phyloP scores from a whole-genome alignment of 2,797 vertebrate genomes.

The Fistularia commersonii region DNA sequence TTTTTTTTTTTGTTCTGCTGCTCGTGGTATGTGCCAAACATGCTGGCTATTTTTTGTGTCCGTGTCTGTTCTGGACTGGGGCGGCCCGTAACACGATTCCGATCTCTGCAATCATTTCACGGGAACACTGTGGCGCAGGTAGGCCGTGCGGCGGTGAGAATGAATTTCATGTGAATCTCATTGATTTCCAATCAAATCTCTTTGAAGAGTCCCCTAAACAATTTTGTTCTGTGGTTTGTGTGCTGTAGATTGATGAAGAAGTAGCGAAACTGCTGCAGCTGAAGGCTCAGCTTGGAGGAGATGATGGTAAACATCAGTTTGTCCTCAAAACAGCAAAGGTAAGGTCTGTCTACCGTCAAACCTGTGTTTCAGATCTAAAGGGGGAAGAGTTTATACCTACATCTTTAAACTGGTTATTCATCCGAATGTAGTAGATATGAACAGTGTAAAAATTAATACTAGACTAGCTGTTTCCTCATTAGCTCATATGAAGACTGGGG shows the following conservation, averaged over 20 bases:
- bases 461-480: no score
- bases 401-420: no score
- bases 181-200: not conserved
- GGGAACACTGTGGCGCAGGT: conserved; percentile 75
- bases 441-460: no score
- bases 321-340: conserved; percentile 98
- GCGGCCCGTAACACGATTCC: conserved; percentile 30
- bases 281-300: conserved; percentile 84
- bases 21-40: conserved; percentile 36
- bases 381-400: not conserved
- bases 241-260: conserved; percentile 86
- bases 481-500: no score
- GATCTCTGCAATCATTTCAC: conserved; percentile 34
- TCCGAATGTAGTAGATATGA: no score
- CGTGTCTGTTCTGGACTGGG: conserved; percentile 52
- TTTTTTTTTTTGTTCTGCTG: conserved; percentile 2
- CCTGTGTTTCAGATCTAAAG: not conserved
- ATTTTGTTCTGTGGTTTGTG: conserved; percentile 1
- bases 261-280: conserved; percentile 87
- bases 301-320: conserved; percentile 90
- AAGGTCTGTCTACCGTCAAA: conserved; percentile 16
- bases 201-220: not conserved
- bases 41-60: conserved; percentile 50
- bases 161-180: not conserved
- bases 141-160: conserved; percentile 4